Evolutionary conservation across 2,797 vertebrate species (phyloP).

Genomic region (Discoglossus pictus): DNA sequence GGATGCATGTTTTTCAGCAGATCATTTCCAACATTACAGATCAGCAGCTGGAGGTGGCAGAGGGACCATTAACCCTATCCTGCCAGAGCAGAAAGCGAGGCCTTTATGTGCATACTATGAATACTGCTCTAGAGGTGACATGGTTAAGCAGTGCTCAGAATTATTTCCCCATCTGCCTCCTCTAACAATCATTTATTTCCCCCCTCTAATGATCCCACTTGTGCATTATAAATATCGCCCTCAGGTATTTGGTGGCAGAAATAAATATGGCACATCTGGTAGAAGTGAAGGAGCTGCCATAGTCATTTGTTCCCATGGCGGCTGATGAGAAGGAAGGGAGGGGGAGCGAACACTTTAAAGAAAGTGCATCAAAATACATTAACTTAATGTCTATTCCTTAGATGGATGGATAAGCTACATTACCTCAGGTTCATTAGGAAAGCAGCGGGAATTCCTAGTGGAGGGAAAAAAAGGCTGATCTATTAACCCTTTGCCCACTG

Average conservation of each 20-base stretch:
- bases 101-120: no score
- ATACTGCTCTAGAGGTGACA: background rate
- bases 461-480: background rate
- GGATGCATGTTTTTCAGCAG: no score
- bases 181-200: background rate
- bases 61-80: background rate
- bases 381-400: conserved; percentile 42
- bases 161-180: conserved; percentile 1
- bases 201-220: background rate
- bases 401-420: conserved; percentile 41
- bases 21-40: no score
- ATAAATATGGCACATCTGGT: conserved; percentile 33
- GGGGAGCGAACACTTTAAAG: conserved; percentile 29
- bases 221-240: background rate
- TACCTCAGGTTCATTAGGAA: conserved; percentile 34
- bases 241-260: conserved; percentile 6
- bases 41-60: no score
- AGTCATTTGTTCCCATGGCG: conserved; percentile 43
- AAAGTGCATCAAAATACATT: conserved; percentile 42
- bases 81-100: no score
- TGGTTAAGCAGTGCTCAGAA: no score
- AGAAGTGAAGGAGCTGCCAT: background rate
- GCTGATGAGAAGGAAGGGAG: conserved; percentile 28
- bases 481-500: conserved; percentile 12
- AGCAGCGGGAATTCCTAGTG: conserved; percentile 4